Base-by-base conservation (phyloP, 1,140 invertebrate species). In the Habropoda laboriosa region DNA sequence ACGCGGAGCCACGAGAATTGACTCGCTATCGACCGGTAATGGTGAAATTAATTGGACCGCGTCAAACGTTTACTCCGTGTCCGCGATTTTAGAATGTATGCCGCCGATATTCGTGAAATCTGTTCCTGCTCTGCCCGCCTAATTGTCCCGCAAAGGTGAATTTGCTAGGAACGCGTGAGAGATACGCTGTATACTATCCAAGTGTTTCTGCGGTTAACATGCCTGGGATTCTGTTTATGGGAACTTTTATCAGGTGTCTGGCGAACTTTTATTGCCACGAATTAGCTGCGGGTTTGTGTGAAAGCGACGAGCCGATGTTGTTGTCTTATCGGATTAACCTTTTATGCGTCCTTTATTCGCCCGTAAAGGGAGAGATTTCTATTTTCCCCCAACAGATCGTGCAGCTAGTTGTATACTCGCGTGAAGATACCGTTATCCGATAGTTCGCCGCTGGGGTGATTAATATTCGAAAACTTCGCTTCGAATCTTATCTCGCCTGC, bases 1-100 rank as follows among this genome's bases (percentile, higher is more conserved):
- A 16, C 67, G 40, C 40, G 53, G n/a, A 77, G 47, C 60, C 45
- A 40, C 72, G 61, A 27, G 47, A 21, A 66, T 75, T 42, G 53
- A 27, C 49, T 70, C 40, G 42, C 58, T 77, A 70, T 70, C 51
- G n/a, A 8, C 21, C 12, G 0, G 45, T 42, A 60, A 67, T 60
- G 75, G 42, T 30, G 60, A 60, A 77, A 70, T 77, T 58, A 47
- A 77, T 70, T 40, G 64, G 35, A 60, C 32, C 57, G 64, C 42
- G 66, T 47, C 24, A 27, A 21, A 0, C 40, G 53, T 49, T n/a
- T 68, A 0, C 4, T 27, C 53, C 30, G 18, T 30, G 5, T 30
- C 27, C 27, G 30, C 18, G 64, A 24, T n/a, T n/a, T n/a, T n/a
- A n/a, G n/a, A n/a, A n/a, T n/a, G n/a, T n/a, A n/a, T n/a, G n/a